A percentile compares a stretch with the other conserved stretches of the same genome.
phyloP scores from a whole-genome alignment of 2,888 invertebrate genomes.

The Caenorhabditis doughertyi region DNA sequence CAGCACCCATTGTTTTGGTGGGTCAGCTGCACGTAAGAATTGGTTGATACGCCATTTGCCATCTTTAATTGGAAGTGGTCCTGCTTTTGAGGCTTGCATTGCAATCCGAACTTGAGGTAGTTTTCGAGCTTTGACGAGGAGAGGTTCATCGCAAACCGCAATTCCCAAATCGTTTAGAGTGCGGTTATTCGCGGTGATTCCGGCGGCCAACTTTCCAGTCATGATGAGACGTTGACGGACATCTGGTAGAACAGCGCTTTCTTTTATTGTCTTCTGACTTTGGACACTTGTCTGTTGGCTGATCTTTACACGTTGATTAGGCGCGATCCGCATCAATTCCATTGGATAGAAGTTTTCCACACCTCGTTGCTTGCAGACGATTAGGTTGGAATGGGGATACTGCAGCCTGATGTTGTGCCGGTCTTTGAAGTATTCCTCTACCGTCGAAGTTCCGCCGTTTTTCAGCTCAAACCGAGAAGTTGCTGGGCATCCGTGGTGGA shows the following conservation, averaged over 20 bases:
- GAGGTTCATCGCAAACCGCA: background rate
- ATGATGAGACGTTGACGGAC: conserved; percentile 44
- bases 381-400: conserved; percentile 61
- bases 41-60: conserved; percentile 18
- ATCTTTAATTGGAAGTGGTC: background rate
- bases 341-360: conserved; percentile 64
- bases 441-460: background rate
- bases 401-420: conserved; percentile 60
- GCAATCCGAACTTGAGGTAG: background rate
- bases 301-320: conserved; percentile 70
- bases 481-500: conserved; percentile 10
- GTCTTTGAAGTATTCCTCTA: conserved; percentile 41
- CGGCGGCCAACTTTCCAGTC: conserved; percentile 5
- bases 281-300: conserved; percentile 65
- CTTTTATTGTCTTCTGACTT: conserved; percentile 63
- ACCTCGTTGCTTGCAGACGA: conserved; percentile 54
- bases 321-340: conserved; percentile 64
- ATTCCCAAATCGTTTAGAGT: conserved; percentile 15
- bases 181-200: background rate
- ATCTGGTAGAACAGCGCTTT: conserved; percentile 52
- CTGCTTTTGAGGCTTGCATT: background rate
- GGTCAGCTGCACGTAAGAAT: background rate
- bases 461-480: conserved; percentile 14
- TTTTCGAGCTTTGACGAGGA: conserved; percentile 8
- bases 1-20: conserved; percentile 41